These are phyloP conservation scores for Oreochromis niloticus DNA, from an alignment of 2,113 vertebrate genomes.

Conservation along the genomic window DNA sequence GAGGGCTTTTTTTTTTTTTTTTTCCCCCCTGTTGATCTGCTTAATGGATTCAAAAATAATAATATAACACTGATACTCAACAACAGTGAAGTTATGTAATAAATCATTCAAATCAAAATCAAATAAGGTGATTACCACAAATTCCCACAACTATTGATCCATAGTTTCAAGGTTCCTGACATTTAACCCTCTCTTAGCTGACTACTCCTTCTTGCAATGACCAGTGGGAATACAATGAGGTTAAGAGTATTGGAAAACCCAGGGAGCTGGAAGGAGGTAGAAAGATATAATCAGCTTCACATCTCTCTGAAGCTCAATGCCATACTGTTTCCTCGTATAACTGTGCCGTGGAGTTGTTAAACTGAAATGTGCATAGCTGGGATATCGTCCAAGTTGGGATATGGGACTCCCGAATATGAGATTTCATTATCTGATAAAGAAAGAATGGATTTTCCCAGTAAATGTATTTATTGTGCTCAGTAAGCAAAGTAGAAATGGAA, in stretches of 20 bases:
- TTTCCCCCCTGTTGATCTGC: neutral
- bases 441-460: slow-evolving; percentile 33
- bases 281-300: slow-evolving; percentile 7
- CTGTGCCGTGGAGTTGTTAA: neutral
- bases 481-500: slow-evolving; percentile 39
- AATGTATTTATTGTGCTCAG: slow-evolving; percentile 47
- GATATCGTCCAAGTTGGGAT: slow-evolving; percentile 9
- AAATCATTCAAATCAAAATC: neutral
- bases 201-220: neutral
- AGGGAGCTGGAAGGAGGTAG: neutral
- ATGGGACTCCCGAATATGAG: slow-evolving; percentile 41
- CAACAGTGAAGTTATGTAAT: neutral
- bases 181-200: slow-evolving; percentile 3
- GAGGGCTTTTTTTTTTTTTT: neutral
- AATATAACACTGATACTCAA: neutral
- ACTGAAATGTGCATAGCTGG: slow-evolving; percentile 11
- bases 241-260: neutral
- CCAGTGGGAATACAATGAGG: neutral
- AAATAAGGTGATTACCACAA: neutral
- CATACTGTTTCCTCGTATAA: neutral
- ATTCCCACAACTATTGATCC: neutral
- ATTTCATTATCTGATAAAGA: slow-evolving; percentile 66
- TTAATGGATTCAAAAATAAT: neutral
- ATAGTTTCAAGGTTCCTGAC: neutral
- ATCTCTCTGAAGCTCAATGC: neutral